These are phyloP conservation scores for Epinephelus lanceolatus DNA, from an alignment of 2,113 vertebrate genomes.

Conservation along the genomic window DNA sequence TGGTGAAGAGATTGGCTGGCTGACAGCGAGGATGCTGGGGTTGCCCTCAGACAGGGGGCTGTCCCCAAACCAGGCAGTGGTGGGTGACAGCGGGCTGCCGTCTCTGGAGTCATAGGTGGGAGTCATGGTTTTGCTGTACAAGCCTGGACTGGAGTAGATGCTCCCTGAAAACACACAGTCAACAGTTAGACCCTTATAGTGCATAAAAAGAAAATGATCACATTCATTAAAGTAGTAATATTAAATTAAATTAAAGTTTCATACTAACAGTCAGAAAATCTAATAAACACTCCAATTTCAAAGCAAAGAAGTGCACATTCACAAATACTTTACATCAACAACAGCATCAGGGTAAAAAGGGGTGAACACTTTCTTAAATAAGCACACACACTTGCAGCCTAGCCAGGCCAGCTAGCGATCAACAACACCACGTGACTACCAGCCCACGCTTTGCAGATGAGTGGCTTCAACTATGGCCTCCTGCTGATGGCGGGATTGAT, in stretches of 20 bases:
- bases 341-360: slow-evolving; percentile 23
- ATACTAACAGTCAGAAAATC: not conserved
- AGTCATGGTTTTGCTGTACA: slow-evolving; percentile 99
- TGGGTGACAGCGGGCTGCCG: slow-evolving; percentile 97
- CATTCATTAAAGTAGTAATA: not conserved
- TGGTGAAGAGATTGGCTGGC: slow-evolving; percentile 95
- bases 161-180: slow-evolving; percentile 87
- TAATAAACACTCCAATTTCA: not conserved
- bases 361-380: slow-evolving; percentile 36
- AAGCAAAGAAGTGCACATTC: slow-evolving; percentile 29
- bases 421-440: slow-evolving; percentile 61
- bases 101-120: slow-evolving; percentile 98
- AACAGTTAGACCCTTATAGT: slow-evolving; percentile 23
- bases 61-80: slow-evolving; percentile 98
- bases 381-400: slow-evolving; percentile 62
- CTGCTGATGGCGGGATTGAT: slow-evolving; percentile 56
- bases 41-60: slow-evolving; percentile 98
- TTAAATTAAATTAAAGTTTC: too few relatives aligned
- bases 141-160: slow-evolving; percentile 98
- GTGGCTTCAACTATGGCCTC: slow-evolving; percentile 53
- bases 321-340: slow-evolving; percentile 25
- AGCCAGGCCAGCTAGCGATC: slow-evolving; percentile 55
- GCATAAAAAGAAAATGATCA: not conserved
- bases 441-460: slow-evolving; percentile 62
- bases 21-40: slow-evolving; percentile 97